A percentile compares a stretch with the other conserved stretches of the same genome.
phyloP scores from a whole-genome alignment of 2,113 vertebrate species.

The Sphaerodactylus townsendi region DNA sequence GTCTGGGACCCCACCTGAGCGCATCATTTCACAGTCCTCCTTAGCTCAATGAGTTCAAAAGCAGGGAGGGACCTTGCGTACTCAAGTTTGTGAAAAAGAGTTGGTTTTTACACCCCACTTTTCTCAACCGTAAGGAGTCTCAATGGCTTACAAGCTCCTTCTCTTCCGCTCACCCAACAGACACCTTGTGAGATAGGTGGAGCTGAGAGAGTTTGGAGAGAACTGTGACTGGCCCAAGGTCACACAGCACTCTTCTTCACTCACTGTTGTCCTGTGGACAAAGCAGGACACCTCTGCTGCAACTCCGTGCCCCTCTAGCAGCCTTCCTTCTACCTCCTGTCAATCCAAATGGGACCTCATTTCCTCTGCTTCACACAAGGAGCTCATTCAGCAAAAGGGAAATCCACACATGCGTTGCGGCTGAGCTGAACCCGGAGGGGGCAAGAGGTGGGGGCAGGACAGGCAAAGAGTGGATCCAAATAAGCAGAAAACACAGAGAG shows the following conservation, averaged over 20 bases:
- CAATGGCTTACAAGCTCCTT: no score
- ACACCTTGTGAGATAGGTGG: no score
- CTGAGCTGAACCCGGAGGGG: slow-evolving; percentile 36
- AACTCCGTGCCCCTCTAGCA: slow-evolving; percentile 35
- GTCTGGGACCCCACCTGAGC: neutral
- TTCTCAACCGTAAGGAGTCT: no score
- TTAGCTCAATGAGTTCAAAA: no score
- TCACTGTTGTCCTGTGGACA: slow-evolving; percentile 70
- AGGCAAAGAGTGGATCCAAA: neutral
- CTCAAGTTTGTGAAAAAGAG: no score
- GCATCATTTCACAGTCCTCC: neutral
- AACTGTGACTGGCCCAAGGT: no score
- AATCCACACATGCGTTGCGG: slow-evolving; percentile 76
- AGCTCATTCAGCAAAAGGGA: slow-evolving; percentile 84
- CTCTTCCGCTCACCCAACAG: no score
- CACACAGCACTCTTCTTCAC: slow-evolving; percentile 53
- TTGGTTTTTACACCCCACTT: no score
- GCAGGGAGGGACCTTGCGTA: no score
- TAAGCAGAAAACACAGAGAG: neutral
- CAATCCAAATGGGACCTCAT: slow-evolving; percentile 82
- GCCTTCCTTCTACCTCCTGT: slow-evolving; percentile 52
- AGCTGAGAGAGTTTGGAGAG: no score
- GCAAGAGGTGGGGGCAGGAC: neutral
- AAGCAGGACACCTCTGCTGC: slow-evolving; percentile 78
- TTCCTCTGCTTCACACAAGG: slow-evolving; percentile 84